Percentiles rank a stretch among this genome's conserved stretches.
These are phyloP conservation scores for Andrena fulva DNA, from an alignment of 2,888 invertebrate species.

Conservation along the genomic window DNA sequence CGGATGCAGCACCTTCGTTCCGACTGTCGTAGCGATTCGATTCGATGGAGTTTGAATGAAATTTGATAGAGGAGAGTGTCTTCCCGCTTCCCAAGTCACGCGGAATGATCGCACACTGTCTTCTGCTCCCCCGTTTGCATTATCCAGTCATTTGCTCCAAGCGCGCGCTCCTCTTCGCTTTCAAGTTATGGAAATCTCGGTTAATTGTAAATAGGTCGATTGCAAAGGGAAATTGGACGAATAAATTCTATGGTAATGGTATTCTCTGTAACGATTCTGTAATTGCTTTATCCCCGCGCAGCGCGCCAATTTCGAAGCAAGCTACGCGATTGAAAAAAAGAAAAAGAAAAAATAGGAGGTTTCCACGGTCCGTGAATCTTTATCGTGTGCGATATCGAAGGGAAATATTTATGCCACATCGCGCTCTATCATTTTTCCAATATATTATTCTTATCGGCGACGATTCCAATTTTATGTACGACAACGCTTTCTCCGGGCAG, in stretches of 20 bases:
- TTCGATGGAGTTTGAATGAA: not conserved
- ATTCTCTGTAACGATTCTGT: not conserved
- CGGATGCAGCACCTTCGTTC: not conserved
- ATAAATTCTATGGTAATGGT: conserved; percentile 8
- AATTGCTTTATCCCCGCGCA: not conserved
- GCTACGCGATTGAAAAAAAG: not conserved
- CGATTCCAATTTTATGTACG: conserved; percentile 12
- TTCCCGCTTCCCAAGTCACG: not conserved
- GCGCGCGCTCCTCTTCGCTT: not conserved
- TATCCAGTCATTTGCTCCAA: not conserved
- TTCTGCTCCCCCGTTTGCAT: not conserved
- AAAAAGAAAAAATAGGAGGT: not conserved
- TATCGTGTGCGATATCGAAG: not conserved
- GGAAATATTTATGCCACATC: conserved; percentile 1
- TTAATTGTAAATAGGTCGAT: conserved; percentile 14
- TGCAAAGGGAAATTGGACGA: not conserved
- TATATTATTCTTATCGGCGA: conserved; percentile 7
- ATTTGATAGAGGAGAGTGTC: not conserved
- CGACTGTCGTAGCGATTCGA: not conserved
- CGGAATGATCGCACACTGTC: not conserved
- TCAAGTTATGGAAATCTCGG: not conserved
- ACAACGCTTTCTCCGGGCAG: not conserved
- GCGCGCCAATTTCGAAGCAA: not conserved
- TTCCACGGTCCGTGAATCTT: not conserved
- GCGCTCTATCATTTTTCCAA: conserved; percentile 8